Conservation (phyloP, 2,113 vertebrate species). For the Leptodactylus fuscus region DNA sequence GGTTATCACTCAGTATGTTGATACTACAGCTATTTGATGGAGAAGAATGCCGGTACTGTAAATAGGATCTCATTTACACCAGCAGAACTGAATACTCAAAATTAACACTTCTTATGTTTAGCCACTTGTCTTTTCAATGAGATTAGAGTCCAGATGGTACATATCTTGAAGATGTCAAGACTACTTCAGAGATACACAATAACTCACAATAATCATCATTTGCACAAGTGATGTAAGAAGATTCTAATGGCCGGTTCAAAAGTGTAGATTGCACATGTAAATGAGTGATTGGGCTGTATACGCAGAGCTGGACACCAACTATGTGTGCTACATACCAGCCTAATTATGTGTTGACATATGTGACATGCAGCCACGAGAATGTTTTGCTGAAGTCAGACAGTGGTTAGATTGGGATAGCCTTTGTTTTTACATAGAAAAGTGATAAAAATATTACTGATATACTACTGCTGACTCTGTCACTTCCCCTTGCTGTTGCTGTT, state of each 20-base stretch:
- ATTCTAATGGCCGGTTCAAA: constrained; percentile 48
- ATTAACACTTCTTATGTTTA: constrained; percentile 10
- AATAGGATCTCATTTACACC: constrained; percentile 7
- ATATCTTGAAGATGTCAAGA: constrained; percentile 44
- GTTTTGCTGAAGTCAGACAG: background rate
- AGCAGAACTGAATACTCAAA: background rate
- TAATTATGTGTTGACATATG: constrained; percentile 45
- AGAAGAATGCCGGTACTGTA: background rate
- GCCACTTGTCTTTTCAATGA: constrained; percentile 37
- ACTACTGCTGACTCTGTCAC: too few species aligned
- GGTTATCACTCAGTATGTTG: background rate
- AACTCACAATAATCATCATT: constrained; percentile 44
- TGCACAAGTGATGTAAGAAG: constrained; percentile 24
- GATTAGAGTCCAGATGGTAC: constrained; percentile 48
- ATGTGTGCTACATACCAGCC: constrained; percentile 18
- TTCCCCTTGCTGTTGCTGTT: too few species aligned
- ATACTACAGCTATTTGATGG: constrained; percentile 17
- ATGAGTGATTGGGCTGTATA: constrained; percentile 34
- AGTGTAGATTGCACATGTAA: constrained; percentile 47
- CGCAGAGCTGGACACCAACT: constrained; percentile 36
- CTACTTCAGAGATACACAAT: constrained; percentile 39
- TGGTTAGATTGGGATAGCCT: background rate
- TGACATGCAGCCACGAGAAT: background rate
- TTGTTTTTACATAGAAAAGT: background rate
- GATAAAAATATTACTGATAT: background rate